A percentile compares a stretch with the other conserved stretches of the same genome.
Conservation (phyloP, 2,113 vertebrate species). For the Stigmatopora argus region DNA sequence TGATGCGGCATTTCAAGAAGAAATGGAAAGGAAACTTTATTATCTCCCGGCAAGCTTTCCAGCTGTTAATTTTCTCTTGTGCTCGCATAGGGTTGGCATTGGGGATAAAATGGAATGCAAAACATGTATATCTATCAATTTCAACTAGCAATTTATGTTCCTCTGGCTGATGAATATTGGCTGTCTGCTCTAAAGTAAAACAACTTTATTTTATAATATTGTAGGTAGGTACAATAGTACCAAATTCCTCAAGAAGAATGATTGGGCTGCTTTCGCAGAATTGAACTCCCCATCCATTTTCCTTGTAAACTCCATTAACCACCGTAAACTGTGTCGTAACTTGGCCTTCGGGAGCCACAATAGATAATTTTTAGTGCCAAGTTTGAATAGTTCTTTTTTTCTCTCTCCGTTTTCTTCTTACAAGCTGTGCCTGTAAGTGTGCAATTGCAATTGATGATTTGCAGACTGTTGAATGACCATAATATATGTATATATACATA, state of each 20-base stretch:
- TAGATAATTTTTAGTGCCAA: slow-evolving; percentile 30
- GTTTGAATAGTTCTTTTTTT: slow-evolving; percentile 18
- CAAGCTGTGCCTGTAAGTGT: neutral
- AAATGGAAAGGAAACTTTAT: too few relatives aligned
- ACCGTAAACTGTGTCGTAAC: slow-evolving; percentile 33
- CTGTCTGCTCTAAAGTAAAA: neutral
- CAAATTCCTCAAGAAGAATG: slow-evolving; percentile 16
- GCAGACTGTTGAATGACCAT: too few relatives aligned
- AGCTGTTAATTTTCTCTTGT: too few relatives aligned
- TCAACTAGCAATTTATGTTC: neutral
- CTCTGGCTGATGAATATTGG: slow-evolving; percentile 4
- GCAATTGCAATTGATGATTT: neutral
- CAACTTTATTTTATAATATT: slow-evolving; percentile 33
- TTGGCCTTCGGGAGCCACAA: slow-evolving; percentile 19
- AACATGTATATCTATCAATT: too few relatives aligned
- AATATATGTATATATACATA: too few relatives aligned
- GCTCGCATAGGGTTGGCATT: too few relatives aligned
- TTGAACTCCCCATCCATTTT: slow-evolving; percentile 17
- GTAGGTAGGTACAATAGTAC: slow-evolving; percentile 14
- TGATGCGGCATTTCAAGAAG: too few relatives aligned
- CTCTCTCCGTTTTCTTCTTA: neutral
- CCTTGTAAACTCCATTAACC: slow-evolving; percentile 32
- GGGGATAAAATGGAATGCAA: too few relatives aligned
- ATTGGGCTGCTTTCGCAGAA: slow-evolving; percentile 25
- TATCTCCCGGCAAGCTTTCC: too few relatives aligned